Evolutionary conservation across 2,113 vertebrate species (phyloP), one percentile per base, ranked within the genome.

Genomic region (Corythaeola cristata): DNA sequence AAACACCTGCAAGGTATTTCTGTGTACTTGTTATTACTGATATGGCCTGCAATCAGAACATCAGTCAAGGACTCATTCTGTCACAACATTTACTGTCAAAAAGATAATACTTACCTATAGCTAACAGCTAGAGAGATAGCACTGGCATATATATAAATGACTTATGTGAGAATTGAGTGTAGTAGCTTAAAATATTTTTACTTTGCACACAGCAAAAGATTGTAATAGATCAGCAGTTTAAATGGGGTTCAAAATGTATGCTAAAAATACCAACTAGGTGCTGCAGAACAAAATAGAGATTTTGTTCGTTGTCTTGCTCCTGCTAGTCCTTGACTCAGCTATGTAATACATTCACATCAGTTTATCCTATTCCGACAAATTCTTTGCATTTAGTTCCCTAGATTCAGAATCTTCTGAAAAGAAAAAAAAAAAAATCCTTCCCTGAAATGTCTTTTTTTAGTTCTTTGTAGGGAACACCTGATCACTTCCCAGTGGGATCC

Each of bases 41-140:
- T 67, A 62, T 72, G 87, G 41, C 27, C 91, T 91, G 74, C 66
- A 92, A 75, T 89, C 78, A 95, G 66, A 93, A 71, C 71, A 94
- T 84, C 88, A 85, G 56, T 89, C 81, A 91, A 74, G 60, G 50
- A 91, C 68, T 96, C 90, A 27, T 82, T 90, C 89, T 95, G 47
- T 85, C 83, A 89, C 75, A 93, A 80, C 6, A 41, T 83, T 94
- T 94, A 67, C 73, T 88, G 39, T 50, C 66, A 87, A 91, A 95
- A 96, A 73, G 62, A 37, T 68, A 83, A 76, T 30, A 24, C 50
- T 86, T 89, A 81, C 45, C 73, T 89, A 64, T 72, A 71, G 62
- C 16, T 47, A 74, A 83, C 56, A 88, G 23, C 83, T 89, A 22
- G 60, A 75, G 33, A 83, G 37, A 27, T 22, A 86, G 37, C 24